Conservation (phyloP, 2,113 vertebrate species). For the Ammodytes dubius region DNA sequence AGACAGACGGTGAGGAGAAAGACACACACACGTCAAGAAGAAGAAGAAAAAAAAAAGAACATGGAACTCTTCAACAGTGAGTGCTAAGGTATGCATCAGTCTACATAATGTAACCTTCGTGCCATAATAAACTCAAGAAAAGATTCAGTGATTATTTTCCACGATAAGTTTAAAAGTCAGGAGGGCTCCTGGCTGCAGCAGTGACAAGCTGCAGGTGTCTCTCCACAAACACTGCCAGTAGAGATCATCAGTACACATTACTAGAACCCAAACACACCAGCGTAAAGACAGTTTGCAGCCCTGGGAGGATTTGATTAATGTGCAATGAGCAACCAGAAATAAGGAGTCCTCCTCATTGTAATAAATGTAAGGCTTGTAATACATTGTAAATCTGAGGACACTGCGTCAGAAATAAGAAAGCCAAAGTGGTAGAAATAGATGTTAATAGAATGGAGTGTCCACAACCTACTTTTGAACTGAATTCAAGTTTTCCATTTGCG, state of each 20-base stretch:
- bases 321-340: neutral
- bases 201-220: conserved; percentile 50
- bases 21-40: neutral
- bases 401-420: neutral
- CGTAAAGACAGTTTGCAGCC: neutral
- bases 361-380: neutral
- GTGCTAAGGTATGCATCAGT: neutral
- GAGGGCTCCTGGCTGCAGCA: conserved; percentile 1
- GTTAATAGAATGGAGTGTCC: neutral
- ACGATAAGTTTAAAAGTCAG: neutral
- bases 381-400: neutral
- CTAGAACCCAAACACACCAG: conserved; percentile 26
- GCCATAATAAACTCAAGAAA: conserved; percentile 20
- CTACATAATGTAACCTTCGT: neutral
- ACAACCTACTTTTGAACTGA: neutral
- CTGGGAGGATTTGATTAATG: neutral
- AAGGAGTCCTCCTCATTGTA: neutral
- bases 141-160: conserved; percentile 2
- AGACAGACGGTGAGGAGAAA: conserved; percentile 25
- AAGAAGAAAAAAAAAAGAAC: too few species aligned
- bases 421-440: neutral
- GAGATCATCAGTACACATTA: neutral
- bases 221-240: conserved; percentile 38
- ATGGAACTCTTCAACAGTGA: neutral
- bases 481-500: neutral